Evolutionary conservation across 2,888 invertebrate genomes (phyloP), one percentile per base, ranked within the genome.

Genomic region (Rotaria magnacalcarata): DNA sequence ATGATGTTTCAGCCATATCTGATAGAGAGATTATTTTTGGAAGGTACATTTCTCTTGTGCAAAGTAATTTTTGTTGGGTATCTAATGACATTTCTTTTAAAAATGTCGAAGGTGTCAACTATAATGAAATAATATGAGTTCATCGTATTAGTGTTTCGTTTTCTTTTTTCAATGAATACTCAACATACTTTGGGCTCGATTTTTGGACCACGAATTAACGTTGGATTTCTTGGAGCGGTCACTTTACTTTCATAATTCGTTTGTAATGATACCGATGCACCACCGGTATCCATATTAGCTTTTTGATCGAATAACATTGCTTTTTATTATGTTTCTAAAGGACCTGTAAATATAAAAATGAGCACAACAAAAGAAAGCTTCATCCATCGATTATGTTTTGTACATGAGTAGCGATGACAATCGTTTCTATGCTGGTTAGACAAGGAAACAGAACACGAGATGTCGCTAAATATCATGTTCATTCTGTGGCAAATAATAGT

Each of bases 1-100:
- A 89, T 86, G 90, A 90, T 43, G 90, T 91, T 56, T 91, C 91
- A 27, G 90, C 89, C 91, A 91, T 91, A 85, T 91, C 91, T n/a
- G 91, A 88, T 24, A 91, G 88, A 87, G 90, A 90, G 27, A 90
- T 89, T 87, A 91, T 91, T 75, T 88, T 88, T 21, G 91, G 91
- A n/a, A 90, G 87, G 75, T 89, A 89, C 90, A 91, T 91, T 7
- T 89, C 89, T 87, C 90, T 90, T 84, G 90, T 91, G 87, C 90
- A 91, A 52, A 90, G 89, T 54, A 91, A 88, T 87, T 90, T 90
- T 87, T 91, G 89, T 86, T 90, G 90, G 60, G 91, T 91, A 87
- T 89, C 88, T 90, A 91, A 89, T 84, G 90, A 89, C 90, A 90
- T 90, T 89, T 90, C 90, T 88, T 90, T 90, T 88, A 91, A 87